phyloP scores from a whole-genome alignment of 1,140 invertebrate species.

The Drosophila sproati region DNA sequence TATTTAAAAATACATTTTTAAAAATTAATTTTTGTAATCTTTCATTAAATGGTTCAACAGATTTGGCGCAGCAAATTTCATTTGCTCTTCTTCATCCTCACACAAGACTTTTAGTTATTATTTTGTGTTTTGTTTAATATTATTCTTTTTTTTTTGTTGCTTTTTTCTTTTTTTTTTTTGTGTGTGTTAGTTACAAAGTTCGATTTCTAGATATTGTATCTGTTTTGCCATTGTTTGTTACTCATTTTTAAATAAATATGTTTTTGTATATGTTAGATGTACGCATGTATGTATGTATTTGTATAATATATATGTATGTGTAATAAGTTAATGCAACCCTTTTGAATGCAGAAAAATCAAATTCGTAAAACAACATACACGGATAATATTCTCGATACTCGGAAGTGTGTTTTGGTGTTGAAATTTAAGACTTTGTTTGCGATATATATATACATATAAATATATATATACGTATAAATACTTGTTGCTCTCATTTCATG shows the following conservation, averaged over 20 bases:
- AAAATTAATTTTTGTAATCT: slow-evolving; percentile 79
- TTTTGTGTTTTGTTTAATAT: not conserved
- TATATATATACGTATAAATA: slow-evolving; percentile 62
- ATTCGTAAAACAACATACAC: slow-evolving; percentile 60
- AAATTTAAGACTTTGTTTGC: slow-evolving; percentile 62
- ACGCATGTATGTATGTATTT: slow-evolving; percentile 54
- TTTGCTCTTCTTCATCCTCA: slow-evolving; percentile 66
- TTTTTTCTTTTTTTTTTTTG: slow-evolving; percentile 17
- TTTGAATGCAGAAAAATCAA: slow-evolving; percentile 63
- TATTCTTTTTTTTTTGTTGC: slow-evolving; percentile 21
- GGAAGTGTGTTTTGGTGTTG: slow-evolving; percentile 39
- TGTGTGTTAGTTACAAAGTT: slow-evolving; percentile 39
- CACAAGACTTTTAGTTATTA: slow-evolving; percentile 65
- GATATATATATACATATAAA: slow-evolving; percentile 45
- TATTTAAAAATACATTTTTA: slow-evolving; percentile 70
- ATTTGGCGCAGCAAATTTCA: slow-evolving; percentile 81
- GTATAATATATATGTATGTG: slow-evolving; percentile 43
- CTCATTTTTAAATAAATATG: slow-evolving; percentile 68
- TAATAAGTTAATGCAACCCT: slow-evolving; percentile 78
- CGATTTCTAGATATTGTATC: slow-evolving; percentile 37
- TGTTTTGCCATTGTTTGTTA: slow-evolving; percentile 30
- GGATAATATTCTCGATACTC: slow-evolving; percentile 29
- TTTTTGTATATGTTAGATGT: slow-evolving; percentile 39
- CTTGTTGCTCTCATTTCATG: slow-evolving; percentile 43
- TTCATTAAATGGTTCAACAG: slow-evolving; percentile 82